Evolutionary conservation across 2,888 invertebrate species (phyloP).

Genomic region (Chymomyza procnemis): DNA sequence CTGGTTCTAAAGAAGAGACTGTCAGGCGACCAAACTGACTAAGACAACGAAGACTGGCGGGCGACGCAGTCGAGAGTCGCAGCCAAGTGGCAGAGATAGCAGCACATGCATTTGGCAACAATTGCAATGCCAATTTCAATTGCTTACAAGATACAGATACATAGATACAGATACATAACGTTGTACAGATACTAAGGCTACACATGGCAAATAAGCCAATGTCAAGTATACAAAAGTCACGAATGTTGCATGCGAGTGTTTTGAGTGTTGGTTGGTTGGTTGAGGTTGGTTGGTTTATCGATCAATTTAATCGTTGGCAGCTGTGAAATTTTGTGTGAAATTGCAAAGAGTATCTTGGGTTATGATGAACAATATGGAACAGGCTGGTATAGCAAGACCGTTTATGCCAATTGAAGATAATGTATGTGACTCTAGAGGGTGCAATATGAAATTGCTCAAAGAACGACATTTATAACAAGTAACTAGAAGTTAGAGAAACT

Average conservation of each 20-base stretch:
- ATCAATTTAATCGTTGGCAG: background rate
- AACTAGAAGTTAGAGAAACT: too few relatives aligned
- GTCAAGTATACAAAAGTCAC: slow-evolving; percentile 22
- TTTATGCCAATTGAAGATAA: too few relatives aligned
- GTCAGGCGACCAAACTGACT: background rate
- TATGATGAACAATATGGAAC: too few relatives aligned
- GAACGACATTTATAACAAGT: too few relatives aligned
- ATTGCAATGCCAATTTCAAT: slow-evolving; percentile 29
- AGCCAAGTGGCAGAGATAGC: background rate
- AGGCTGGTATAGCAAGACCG: too few relatives aligned
- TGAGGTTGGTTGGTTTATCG: background rate
- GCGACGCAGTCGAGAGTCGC: too few relatives aligned
- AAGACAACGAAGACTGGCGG: background rate
- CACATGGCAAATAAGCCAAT: slow-evolving; percentile 32
- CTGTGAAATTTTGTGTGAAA: background rate
- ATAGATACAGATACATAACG: background rate
- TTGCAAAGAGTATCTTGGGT: too few relatives aligned
- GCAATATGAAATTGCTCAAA: too few relatives aligned
- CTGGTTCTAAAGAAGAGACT: slow-evolving; percentile 47
- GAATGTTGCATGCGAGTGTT: slow-evolving; percentile 6
- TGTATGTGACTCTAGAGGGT: too few relatives aligned
- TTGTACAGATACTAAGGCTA: background rate
- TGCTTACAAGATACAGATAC: slow-evolving; percentile 11
- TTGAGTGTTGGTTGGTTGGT: slow-evolving; percentile 2
- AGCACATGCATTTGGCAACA: slow-evolving; percentile 12